Percentiles rank a stretch among this genome's conserved stretches.
Conservation (phyloP, 2,797 vertebrate species). For the Eulemur albifrons region DNA sequence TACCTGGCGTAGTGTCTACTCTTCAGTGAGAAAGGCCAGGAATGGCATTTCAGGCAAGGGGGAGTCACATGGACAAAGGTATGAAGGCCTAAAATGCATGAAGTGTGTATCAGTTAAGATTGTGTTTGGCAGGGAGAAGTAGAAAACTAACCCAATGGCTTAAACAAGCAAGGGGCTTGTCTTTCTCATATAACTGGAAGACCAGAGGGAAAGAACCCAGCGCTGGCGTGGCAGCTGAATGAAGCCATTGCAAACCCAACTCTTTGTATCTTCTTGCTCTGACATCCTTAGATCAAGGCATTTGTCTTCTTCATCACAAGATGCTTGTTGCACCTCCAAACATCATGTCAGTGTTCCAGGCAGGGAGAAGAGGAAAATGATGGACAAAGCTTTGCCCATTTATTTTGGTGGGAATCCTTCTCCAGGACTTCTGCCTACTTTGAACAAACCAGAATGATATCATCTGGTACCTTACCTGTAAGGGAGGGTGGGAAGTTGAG, state of each 20-base stretch:
- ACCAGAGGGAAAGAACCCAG: neutral
- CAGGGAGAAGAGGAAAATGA: neutral
- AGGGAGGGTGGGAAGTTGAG: neutral
- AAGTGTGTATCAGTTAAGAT: neutral
- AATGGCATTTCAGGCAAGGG: neutral
- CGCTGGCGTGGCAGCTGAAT: neutral
- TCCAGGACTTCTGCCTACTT: neutral
- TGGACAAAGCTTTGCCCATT: neutral
- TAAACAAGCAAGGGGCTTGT: neutral
- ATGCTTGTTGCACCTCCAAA: neutral
- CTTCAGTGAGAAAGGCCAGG: neutral
- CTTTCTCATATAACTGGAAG: neutral
- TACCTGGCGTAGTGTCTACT: neutral
- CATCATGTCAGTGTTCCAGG: neutral
- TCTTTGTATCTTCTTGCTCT: neutral
- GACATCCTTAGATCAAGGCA: neutral
- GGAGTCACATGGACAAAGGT: neutral
- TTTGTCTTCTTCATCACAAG: constrained; percentile 6
- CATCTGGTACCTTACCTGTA: neutral
- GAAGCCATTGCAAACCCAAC: neutral
- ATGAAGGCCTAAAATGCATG: neutral
- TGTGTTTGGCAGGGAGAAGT: neutral
- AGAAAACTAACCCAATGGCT: neutral
- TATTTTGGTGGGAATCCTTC: neutral
- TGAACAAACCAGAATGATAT: neutral